These are phyloP conservation scores for Apogon hyalosoma DNA, from an alignment of 2,797 vertebrate genomes.

Conservation along the genomic window DNA sequence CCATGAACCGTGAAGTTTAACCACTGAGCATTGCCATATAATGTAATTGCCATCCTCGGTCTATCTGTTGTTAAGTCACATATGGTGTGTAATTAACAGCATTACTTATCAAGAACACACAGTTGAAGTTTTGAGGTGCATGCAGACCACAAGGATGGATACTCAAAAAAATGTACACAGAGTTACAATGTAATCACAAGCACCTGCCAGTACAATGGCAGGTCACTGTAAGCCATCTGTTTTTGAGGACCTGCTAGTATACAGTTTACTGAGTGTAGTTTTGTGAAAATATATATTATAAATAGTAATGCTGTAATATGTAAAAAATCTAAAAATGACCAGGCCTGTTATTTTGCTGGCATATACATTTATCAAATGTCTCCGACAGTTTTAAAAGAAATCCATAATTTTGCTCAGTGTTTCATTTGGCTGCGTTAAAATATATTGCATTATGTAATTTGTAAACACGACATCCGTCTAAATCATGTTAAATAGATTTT, in stretches of 20 bases:
- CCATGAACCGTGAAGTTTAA: constrained; percentile 80
- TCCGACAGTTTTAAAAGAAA: no score
- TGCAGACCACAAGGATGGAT: constrained; percentile 19
- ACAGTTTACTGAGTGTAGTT: constrained; percentile 1
- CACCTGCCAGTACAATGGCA: constrained; percentile 12
- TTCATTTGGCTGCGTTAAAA: no score
- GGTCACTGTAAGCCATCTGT: constrained; percentile 20
- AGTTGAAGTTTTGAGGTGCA: constrained; percentile 18
- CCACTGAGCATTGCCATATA: constrained; percentile 83
- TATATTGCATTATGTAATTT: no score
- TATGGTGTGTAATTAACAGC: constrained; percentile 27
- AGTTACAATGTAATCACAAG: constrained; percentile 11
- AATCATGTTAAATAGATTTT: no score
- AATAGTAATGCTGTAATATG: no score
- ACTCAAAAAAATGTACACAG: neutral
- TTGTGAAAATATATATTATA: no score
- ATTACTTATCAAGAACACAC: constrained; percentile 25
- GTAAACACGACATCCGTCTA: no score
- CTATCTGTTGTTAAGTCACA: constrained; percentile 49
- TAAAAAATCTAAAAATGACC: no score
- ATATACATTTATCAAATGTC: no score
- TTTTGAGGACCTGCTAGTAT: constrained; percentile 1
- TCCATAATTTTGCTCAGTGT: no score
- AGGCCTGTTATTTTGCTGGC: no score
- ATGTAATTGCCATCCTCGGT: constrained; percentile 81